These are phyloP conservation scores for Onychomys arenicola DNA, from an alignment of 2,797 vertebrate genomes.

Conservation along the genomic window DNA sequence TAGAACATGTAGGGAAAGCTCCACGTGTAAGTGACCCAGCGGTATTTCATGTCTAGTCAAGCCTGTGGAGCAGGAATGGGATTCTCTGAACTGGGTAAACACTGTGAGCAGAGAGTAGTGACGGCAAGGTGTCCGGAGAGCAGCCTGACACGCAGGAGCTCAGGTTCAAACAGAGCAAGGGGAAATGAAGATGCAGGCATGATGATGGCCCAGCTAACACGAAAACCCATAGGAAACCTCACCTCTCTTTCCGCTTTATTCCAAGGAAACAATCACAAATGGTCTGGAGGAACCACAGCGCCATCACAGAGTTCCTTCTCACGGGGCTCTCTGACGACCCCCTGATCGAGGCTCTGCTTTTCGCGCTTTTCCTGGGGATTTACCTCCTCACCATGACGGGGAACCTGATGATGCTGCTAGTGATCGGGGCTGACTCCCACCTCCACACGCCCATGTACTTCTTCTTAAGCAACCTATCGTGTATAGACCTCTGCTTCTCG, in stretches of 20 bases:
- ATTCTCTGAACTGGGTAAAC: background rate
- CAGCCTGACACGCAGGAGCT: background rate
- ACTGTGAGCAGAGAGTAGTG: background rate
- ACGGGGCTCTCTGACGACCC: slow-evolving; percentile 34
- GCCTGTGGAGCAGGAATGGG: background rate
- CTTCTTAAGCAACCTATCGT: slow-evolving; percentile 69
- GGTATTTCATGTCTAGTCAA: background rate
- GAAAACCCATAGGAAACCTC: background rate
- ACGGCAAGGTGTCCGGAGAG: background rate
- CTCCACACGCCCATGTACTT: slow-evolving; percentile 73
- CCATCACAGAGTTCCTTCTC: slow-evolving; percentile 45
- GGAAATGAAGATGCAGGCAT: too few species aligned
- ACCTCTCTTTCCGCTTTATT: background rate
- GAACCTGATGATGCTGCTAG: slow-evolving; percentile 49
- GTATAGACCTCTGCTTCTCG: slow-evolving; percentile 65
- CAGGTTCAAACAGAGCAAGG: background rate
- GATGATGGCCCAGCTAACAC: background rate
- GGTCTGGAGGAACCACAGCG: slow-evolving; percentile 56
- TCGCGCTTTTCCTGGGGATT: slow-evolving; percentile 45
- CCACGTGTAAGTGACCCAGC: background rate
- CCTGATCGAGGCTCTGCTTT: background rate
- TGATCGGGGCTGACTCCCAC: slow-evolving; percentile 2
- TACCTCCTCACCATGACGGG: slow-evolving; percentile 46
- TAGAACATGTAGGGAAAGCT: background rate
- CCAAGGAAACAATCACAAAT: background rate